phyloP scores from a whole-genome alignment of 1,140 invertebrate genomes.

The Oncopodura yosiiana region DNA sequence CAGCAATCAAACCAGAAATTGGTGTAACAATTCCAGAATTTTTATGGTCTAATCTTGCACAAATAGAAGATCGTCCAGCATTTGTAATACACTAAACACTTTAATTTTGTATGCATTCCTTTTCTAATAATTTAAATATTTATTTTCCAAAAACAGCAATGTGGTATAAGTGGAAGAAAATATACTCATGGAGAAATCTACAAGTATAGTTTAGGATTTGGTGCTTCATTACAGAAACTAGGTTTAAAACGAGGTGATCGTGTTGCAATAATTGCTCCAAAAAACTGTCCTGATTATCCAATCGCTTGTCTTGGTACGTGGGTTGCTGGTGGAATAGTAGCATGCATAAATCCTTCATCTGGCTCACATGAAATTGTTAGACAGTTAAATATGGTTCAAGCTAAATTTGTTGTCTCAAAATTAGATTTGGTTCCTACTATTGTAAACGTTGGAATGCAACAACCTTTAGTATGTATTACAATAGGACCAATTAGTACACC shows the following conservation, averaged over 20 bases:
- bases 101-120: background rate
- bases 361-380: conserved; percentile 7
- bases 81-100: conserved; percentile 10
- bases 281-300: conserved; percentile 22
- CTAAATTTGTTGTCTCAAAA: background rate
- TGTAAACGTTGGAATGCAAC: background rate
- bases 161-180: conserved; percentile 15
- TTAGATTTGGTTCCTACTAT: background rate
- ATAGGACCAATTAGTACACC: no score
- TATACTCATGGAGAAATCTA: conserved; percentile 22
- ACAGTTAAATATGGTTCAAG: background rate
- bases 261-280: conserved; percentile 14
- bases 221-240: conserved; percentile 13
- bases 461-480: no score
- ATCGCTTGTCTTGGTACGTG: conserved; percentile 9
- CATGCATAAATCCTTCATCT: conserved; percentile 12
- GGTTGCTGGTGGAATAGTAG: conserved; percentile 8
- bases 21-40: conserved; percentile 21
- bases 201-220: conserved; percentile 25
- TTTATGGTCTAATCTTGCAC: conserved; percentile 14
- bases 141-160: conserved; percentile 17
- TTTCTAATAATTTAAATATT: background rate
- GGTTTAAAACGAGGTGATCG: conserved; percentile 22
- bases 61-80: conserved; percentile 7
- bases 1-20: conserved; percentile 4